Evolutionary conservation across 2,888 invertebrate species (phyloP).

Genomic region (Neria commutata): DNA sequence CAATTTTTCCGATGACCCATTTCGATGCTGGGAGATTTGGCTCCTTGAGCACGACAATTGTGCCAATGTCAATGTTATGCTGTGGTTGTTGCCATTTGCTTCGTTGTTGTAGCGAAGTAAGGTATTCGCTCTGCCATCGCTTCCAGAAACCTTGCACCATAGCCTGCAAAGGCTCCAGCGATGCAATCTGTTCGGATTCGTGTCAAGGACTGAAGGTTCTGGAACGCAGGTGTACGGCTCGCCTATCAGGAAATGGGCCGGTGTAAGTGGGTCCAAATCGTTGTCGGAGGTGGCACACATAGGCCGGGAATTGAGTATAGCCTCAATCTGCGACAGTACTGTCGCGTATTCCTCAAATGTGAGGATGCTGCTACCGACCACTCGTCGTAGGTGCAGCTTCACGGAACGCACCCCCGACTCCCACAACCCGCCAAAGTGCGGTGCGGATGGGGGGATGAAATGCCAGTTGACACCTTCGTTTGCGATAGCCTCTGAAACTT

Average conservation of each 20-base stretch:
- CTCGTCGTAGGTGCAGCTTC: constrained; percentile 4
- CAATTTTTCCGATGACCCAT: constrained; percentile 24
- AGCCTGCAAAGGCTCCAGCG: too few species aligned
- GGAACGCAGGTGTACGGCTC: constrained; percentile 9
- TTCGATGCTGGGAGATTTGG: constrained; percentile 24
- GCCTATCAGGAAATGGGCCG: constrained; percentile 17
- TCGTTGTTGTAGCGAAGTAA: constrained; percentile 18
- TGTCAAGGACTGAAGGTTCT: too few species aligned
- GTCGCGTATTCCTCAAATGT: constrained; percentile 10
- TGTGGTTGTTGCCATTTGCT: constrained; percentile 23
- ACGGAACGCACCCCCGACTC: constrained; percentile 3
- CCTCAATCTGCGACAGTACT: constrained; percentile 6
- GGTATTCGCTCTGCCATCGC: too few species aligned
- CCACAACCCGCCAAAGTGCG: constrained; percentile 12
- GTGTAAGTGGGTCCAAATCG: constrained; percentile 1
- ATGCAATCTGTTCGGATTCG: too few species aligned
- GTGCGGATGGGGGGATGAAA: constrained; percentile 16
- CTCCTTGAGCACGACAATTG: constrained; percentile 23
- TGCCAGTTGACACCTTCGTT: constrained; percentile 6
- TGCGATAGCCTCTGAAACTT: not conserved
- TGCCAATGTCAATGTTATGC: constrained; percentile 8
- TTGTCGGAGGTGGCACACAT: not conserved
- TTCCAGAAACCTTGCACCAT: too few species aligned
- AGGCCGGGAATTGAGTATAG: constrained; percentile 14
- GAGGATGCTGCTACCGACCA: not conserved